Percentiles rank a stretch among this genome's conserved stretches.
Conservation (phyloP, 2,797 vertebrate genomes). For the Emydoidea blandingii region DNA sequence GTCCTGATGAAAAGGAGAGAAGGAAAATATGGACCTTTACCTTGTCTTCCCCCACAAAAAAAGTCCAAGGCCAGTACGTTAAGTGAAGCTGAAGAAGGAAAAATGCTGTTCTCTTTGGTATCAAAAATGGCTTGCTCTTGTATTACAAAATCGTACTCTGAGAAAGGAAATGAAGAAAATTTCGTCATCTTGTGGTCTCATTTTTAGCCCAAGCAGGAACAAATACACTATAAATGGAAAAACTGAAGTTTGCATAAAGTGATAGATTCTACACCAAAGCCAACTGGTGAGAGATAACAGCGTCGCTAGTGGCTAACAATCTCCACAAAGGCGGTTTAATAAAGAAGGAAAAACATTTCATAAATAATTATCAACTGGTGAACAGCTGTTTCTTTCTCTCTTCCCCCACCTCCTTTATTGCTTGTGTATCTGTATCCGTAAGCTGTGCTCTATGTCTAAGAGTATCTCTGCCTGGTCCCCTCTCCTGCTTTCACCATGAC, state of each 20-base stretch:
- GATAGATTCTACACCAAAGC: neutral
- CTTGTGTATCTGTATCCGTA: neutral
- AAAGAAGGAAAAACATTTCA: neutral
- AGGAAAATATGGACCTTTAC: neutral
- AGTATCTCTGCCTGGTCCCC: neutral
- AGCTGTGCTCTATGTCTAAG: neutral
- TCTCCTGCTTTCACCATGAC: neutral
- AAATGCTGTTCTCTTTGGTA: neutral
- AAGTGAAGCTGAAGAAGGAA: neutral
- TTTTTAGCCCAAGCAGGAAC: neutral
- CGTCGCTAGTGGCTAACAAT: neutral
- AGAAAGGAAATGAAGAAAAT: neutral
- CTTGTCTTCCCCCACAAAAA: neutral
- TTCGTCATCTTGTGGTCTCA: neutral
- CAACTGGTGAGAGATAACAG: neutral
- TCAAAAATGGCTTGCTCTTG: neutral
- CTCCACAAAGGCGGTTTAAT: neutral
- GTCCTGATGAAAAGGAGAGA: neutral
- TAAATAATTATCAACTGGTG: neutral
- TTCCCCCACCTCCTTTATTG: neutral
- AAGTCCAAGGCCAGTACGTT: neutral
- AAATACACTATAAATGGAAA: neutral
- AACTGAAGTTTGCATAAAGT: neutral
- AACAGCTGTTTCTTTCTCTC: neutral
- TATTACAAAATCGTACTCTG: neutral